Evolutionary conservation across 2,113 vertebrate species (phyloP).

Genomic region (Nannospalax galili): DNA sequence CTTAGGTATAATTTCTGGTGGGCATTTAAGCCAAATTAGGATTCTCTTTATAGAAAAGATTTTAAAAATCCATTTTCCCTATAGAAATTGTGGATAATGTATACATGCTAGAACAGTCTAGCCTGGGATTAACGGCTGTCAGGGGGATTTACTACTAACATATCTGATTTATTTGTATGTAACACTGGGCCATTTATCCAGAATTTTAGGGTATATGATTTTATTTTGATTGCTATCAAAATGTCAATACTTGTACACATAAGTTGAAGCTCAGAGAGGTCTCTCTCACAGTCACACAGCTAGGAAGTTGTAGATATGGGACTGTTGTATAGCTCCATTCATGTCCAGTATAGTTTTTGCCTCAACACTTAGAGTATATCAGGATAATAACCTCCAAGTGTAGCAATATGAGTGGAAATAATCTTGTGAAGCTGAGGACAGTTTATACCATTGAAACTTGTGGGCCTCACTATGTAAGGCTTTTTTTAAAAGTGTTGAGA

Average conservation of each 20-base stretch:
- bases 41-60: conserved; percentile 31
- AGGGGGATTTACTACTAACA: conserved; percentile 4
- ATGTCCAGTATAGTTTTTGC: neutral
- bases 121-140: neutral
- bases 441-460: neutral
- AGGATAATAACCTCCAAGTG: neutral
- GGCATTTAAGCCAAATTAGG: conserved; percentile 3
- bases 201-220: neutral
- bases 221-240: neutral
- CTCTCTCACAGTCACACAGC: neutral
- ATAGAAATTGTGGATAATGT: neutral
- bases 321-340: neutral
- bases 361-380: neutral
- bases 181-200: neutral
- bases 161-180: neutral
- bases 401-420: neutral
- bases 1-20: conserved; percentile 5
- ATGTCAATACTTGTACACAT: neutral
- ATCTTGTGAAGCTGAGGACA: neutral
- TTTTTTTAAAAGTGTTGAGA: neutral
- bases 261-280: neutral
- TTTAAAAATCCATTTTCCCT: neutral
- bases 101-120: neutral
- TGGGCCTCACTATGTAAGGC: neutral
- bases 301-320: neutral